phyloP scores from a whole-genome alignment of 2,888 invertebrate genomes.

The Synergus laeviventris region DNA sequence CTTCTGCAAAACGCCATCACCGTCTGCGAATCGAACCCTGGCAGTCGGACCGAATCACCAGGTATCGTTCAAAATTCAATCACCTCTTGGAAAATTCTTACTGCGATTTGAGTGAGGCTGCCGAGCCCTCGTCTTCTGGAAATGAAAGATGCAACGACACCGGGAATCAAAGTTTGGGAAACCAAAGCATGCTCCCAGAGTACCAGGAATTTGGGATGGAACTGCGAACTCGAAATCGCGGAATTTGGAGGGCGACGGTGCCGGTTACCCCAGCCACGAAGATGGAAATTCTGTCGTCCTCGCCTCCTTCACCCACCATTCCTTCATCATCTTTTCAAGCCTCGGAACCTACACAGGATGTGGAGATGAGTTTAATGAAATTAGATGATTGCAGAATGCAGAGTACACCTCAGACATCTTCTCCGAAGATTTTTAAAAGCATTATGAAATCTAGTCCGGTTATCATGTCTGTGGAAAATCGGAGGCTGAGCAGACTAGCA shows the following conservation, averaged over 20 bases:
- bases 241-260: conserved; percentile 18
- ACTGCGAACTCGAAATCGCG: conserved; percentile 22
- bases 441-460: conserved; percentile 41
- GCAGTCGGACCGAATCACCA: conserved; percentile 26
- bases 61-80: conserved; percentile 40
- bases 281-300: conserved; percentile 32
- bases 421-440: background rate
- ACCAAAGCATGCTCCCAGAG: conserved; percentile 40
- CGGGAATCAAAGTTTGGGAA: background rate
- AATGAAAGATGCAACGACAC: background rate
- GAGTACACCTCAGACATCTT: conserved; percentile 42
- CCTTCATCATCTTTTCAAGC: conserved; percentile 46
- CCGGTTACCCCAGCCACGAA: conserved; percentile 11
- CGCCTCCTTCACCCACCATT: conserved; percentile 50
- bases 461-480: conserved; percentile 5
- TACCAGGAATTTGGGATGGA: conserved; percentile 43
- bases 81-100: conserved; percentile 37
- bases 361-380: conserved; percentile 39
- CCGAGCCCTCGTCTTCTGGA: background rate
- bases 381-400: conserved; percentile 1
- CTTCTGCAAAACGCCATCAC: conserved; percentile 43
- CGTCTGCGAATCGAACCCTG: conserved; percentile 47
- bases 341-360: conserved; percentile 29
- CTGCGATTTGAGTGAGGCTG: background rate
- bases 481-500: conserved; percentile 27